These are phyloP conservation scores for Acheta domesticus DNA, from an alignment of 2,888 invertebrate species.

Conservation along the genomic window DNA sequence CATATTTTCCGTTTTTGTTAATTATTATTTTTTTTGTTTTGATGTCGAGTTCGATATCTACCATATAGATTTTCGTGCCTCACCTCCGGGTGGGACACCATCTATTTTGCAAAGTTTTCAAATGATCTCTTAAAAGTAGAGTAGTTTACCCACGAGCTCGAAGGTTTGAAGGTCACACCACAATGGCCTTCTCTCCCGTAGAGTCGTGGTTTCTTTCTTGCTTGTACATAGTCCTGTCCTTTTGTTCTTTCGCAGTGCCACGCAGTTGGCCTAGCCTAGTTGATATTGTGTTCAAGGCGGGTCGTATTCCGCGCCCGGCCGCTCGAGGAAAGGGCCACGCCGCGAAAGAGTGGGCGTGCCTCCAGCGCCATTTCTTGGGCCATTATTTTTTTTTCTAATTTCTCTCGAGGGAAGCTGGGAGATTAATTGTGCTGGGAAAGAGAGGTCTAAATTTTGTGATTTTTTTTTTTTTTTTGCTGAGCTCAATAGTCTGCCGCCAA, in stretches of 20 bases:
- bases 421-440: no score
- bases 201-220: constrained; percentile 9
- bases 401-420: no score
- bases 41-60: background rate
- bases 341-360: background rate
- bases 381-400: no score
- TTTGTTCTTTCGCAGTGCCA: background rate
- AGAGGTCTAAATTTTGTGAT: no score
- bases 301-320: background rate
- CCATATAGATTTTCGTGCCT: background rate
- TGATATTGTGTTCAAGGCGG: constrained; percentile 1
- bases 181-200: background rate
- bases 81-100: background rate
- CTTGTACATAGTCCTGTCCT: background rate
- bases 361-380: background rate
- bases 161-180: no score
- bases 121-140: constrained; percentile 41
- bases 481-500: no score
- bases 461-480: no score
- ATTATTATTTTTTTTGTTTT: background rate
- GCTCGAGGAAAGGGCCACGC: background rate
- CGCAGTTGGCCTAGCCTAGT: background rate
- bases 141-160: constrained; percentile 27
- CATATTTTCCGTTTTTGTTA: background rate
- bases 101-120: constrained; percentile 35